Percentiles rank a stretch among this genome's conserved stretches.
Conservation (phyloP, 2,888 invertebrate species). For the Aspidiotus destructor region DNA sequence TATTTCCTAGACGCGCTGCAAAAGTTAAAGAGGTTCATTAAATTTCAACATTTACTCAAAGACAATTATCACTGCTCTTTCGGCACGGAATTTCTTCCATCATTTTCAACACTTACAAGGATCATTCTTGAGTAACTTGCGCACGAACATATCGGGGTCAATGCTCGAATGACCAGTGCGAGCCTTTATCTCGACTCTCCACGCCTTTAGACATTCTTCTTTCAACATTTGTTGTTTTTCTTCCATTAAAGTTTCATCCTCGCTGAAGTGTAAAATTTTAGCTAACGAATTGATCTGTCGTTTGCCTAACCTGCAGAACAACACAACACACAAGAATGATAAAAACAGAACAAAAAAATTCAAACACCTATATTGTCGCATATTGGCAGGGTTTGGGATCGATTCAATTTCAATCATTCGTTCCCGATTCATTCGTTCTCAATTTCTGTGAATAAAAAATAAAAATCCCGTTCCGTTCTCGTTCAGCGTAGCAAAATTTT, state of each 20-base stretch:
- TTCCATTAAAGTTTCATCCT: slow-evolving; percentile 61
- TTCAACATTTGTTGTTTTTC: slow-evolving; percentile 62
- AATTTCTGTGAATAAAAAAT: too few species aligned
- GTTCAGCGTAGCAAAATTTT: too few species aligned
- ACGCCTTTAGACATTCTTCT: slow-evolving; percentile 59
- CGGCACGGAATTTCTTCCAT: not conserved
- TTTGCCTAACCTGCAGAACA: slow-evolving; percentile 50
- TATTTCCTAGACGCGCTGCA: slow-evolving; percentile 28
- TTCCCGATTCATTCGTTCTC: too few species aligned
- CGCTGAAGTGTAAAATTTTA: slow-evolving; percentile 74
- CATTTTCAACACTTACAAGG: slow-evolving; percentile 18
- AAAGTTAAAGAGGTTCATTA: slow-evolving; percentile 7
- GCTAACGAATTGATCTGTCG: slow-evolving; percentile 65
- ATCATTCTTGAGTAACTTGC: slow-evolving; percentile 17
- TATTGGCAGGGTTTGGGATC: too few species aligned
- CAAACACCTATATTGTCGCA: not conserved
- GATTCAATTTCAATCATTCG: too few species aligned
- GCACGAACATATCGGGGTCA: slow-evolving; percentile 9
- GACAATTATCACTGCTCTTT: not conserved
- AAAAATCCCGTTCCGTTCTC: too few species aligned
- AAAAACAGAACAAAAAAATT: not conserved
- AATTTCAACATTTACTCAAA: too few species aligned
- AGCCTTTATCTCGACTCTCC: slow-evolving; percentile 52
- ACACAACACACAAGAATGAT: not conserved
- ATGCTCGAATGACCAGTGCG: slow-evolving; percentile 33